Evolutionary conservation across 35 echinoderm and acorn worm genomes (phyloP).

Genomic region (Apostichopus parvimensis): DNA sequence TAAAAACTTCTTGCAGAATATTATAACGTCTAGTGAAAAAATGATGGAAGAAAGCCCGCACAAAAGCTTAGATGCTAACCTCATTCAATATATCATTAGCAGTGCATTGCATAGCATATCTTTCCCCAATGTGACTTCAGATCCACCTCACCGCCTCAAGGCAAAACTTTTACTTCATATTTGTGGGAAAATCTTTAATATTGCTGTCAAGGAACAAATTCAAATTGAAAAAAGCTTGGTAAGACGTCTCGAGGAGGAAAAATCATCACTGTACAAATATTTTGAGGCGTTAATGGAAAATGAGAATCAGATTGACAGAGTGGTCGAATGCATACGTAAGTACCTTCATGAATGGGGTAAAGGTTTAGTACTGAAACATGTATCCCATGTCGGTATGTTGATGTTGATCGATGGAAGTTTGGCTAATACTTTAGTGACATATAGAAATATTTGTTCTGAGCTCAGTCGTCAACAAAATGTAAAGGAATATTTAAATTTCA

Average conservation of each 20-base stretch:
- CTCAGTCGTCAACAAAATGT: background rate
- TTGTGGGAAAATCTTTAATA: background rate
- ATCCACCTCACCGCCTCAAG: slow-evolving; percentile 6
- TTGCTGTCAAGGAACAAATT: background rate
- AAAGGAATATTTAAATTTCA: background rate
- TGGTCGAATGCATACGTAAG: background rate
- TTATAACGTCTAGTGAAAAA: background rate
- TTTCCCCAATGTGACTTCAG: background rate
- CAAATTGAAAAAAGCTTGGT: background rate
- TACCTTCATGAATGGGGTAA: background rate
- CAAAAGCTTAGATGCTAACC: background rate
- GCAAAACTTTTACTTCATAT: slow-evolving; percentile 7
- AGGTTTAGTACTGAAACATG: background rate
- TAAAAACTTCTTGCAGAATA: background rate
- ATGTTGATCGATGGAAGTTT: too few relatives aligned
- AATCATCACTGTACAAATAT: background rate
- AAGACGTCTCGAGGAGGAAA: background rate
- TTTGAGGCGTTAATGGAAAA: background rate
- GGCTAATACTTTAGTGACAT: too few relatives aligned
- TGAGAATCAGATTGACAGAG: background rate
- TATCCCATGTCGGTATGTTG: too few relatives aligned
- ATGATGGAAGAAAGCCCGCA: background rate
- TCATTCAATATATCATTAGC: background rate
- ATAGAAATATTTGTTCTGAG: background rate
- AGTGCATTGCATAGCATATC: background rate